Percentiles rank a stretch among this genome's conserved stretches.
Evolutionary conservation across 1,140 invertebrate species (phyloP).

Genomic region (Drosophila sproati): DNA sequence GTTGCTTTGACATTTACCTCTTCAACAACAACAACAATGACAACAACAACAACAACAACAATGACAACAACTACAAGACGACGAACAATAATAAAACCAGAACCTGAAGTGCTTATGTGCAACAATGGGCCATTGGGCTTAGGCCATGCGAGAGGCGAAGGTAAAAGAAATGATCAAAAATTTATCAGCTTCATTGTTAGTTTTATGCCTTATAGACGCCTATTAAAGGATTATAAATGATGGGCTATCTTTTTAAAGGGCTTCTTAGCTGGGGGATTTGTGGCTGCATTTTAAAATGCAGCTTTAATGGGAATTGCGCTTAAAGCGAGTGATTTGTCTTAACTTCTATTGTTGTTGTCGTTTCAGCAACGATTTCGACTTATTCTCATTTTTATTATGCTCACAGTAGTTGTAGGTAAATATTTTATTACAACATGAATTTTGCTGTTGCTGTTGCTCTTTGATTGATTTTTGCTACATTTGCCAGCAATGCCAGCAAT

Average conservation of each 20-base stretch:
- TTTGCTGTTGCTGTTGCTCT: not conserved
- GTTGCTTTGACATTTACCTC: constrained; percentile 32
- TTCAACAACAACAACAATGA: constrained; percentile 4
- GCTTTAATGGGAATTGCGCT: constrained; percentile 10
- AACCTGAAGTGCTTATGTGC: constrained; percentile 10
- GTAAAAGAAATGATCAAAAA: constrained; percentile 47
- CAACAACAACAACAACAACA: not conserved
- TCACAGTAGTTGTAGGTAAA: not conserved
- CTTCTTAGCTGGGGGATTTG: constrained; percentile 18
- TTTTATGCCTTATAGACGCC: constrained; percentile 67
- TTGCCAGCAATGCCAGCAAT: constrained; percentile 23
- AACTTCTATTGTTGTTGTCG: not conserved
- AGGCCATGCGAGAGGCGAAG: constrained; percentile 3
- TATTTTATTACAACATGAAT: not conserved
- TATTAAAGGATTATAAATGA: constrained; percentile 76
- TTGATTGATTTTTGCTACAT: constrained; percentile 18
- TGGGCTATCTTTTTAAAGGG: constrained; percentile 35
- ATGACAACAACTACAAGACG: not conserved
- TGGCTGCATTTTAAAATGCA: constrained; percentile 11
- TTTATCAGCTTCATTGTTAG: constrained; percentile 65
- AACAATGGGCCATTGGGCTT: constrained; percentile 31
- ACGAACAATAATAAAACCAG: not conserved
- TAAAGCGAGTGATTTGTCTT: constrained; percentile 11
- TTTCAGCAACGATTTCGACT: not conserved
- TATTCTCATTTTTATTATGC: constrained; percentile 1